Evolutionary conservation across 1,140 invertebrate genomes (phyloP).

Genomic region (Heliconius himera): DNA sequence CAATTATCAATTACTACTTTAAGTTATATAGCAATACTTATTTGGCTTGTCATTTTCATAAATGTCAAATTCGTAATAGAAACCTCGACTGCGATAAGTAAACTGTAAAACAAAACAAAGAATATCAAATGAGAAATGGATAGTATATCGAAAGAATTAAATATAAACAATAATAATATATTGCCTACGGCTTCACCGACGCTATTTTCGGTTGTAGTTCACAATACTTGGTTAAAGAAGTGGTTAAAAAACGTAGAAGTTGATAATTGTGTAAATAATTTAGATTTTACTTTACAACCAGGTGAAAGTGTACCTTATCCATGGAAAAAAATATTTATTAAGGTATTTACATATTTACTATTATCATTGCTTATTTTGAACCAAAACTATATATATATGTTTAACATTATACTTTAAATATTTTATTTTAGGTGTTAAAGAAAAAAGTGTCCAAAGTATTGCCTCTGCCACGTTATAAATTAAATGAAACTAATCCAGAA

Average conservation of each 20-base stretch:
- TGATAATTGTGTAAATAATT: conserved; percentile 81
- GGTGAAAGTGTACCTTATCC: conserved; percentile 82
- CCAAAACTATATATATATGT: conserved; percentile 13
- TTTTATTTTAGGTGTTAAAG: conserved; percentile 82
- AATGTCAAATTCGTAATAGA: conserved; percentile 40
- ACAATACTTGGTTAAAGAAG: conserved; percentile 86
- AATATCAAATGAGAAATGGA: conserved; percentile 78
- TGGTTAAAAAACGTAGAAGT: conserved; percentile 83
- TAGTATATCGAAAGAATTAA: conserved; percentile 84
- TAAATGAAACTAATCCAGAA: conserved; percentile 81
- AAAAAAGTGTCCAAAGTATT: conserved; percentile 87
- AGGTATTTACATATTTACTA: conserved; percentile 69
- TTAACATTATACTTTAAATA: conserved; percentile 8
- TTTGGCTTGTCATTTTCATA: conserved; percentile 41
- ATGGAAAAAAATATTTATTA: conserved; percentile 84
- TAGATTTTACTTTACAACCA: conserved; percentile 75
- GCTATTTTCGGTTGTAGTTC: conserved; percentile 84
- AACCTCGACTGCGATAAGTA: conserved; percentile 39
- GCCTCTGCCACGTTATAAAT: conserved; percentile 85
- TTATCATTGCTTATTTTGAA: not conserved
- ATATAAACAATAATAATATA: conserved; percentile 85
- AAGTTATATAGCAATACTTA: not conserved
- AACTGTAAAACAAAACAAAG: conserved; percentile 72
- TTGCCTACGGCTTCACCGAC: conserved; percentile 81
- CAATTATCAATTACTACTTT: too few species aligned